These are phyloP conservation scores for Atractosteus spatula DNA, from an alignment of 2,113 vertebrate species.

Conservation along the genomic window DNA sequence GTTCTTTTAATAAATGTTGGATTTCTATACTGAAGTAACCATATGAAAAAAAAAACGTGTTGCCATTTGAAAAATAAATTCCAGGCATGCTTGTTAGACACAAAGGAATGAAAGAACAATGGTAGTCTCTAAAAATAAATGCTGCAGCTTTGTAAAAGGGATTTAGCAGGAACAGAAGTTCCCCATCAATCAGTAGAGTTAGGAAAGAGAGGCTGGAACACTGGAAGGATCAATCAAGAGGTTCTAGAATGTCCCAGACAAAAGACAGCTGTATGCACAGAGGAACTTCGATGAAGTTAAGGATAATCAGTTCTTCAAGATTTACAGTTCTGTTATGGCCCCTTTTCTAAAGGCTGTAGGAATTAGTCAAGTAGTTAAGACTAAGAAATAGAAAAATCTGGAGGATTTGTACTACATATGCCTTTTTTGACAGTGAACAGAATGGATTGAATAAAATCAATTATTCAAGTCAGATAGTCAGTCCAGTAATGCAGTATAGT, in stretches of 20 bases:
- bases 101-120: not conserved
- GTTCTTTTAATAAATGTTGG: too few species aligned
- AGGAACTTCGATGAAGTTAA: not conserved
- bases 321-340: too few species aligned
- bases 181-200: not conserved
- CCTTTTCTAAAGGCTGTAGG: not conserved
- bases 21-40: too few species aligned
- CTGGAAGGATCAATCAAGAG: not conserved
- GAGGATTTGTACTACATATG: too few species aligned
- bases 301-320: too few species aligned
- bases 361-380: too few species aligned
- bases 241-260: not conserved
- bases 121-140: not conserved
- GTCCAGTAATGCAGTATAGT: too few species aligned
- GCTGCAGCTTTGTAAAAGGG: not conserved
- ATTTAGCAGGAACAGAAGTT: not conserved
- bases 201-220: not conserved
- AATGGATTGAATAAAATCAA: too few species aligned
- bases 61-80: constrained; percentile 20
- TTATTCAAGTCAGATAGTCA: too few species aligned
- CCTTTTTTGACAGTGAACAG: too few species aligned
- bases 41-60: constrained; percentile 4
- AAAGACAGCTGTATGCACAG: not conserved
- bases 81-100: constrained; percentile 15
- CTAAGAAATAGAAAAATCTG: too few species aligned